These are phyloP conservation scores for Schizopygopsis malacanthus DNA, from an alignment of 2,797 vertebrate species.

Conservation along the genomic window DNA sequence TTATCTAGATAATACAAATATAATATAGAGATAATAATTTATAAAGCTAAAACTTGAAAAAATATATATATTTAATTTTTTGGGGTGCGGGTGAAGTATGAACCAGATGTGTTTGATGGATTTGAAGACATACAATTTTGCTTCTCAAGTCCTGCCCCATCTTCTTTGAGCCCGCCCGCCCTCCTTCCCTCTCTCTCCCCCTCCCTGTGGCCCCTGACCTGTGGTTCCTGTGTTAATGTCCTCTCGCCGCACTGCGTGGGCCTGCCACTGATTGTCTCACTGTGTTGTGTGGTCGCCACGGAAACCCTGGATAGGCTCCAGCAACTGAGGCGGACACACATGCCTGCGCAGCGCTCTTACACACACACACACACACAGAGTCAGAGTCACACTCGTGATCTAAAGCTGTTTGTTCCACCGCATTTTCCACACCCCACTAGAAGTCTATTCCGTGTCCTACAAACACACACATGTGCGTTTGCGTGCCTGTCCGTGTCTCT, in stretches of 20 bases:
- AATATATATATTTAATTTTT: no score
- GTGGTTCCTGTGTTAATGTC: constrained; percentile 82
- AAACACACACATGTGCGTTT: constrained; percentile 71
- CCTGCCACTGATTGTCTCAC: constrained; percentile 85
- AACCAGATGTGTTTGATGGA: not conserved
- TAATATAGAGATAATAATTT: not conserved
- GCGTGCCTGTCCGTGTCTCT: constrained; percentile 33
- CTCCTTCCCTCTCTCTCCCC: constrained; percentile 53
- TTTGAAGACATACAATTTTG: constrained; percentile 8
- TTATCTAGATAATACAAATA: not conserved
- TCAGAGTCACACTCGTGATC: constrained; percentile 48
- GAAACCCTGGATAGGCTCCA: constrained; percentile 87
- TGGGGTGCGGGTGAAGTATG: not conserved
- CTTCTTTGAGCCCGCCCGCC: constrained; percentile 13
- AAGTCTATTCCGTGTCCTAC: constrained; percentile 59
- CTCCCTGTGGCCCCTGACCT: constrained; percentile 77
- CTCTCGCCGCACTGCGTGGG: constrained; percentile 84
- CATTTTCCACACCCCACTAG: constrained; percentile 62
- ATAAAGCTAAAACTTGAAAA: not conserved
- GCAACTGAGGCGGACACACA: constrained; percentile 81
- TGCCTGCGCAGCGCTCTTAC: constrained; percentile 66
- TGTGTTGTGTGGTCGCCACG: constrained; percentile 87
- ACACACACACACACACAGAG: constrained; percentile 35
- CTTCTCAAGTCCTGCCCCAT: constrained; percentile 45
- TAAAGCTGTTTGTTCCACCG: constrained; percentile 64